These are phyloP conservation scores for Sorex araneus DNA, from an alignment of 2,113 vertebrate species.

Conservation along the genomic window DNA sequence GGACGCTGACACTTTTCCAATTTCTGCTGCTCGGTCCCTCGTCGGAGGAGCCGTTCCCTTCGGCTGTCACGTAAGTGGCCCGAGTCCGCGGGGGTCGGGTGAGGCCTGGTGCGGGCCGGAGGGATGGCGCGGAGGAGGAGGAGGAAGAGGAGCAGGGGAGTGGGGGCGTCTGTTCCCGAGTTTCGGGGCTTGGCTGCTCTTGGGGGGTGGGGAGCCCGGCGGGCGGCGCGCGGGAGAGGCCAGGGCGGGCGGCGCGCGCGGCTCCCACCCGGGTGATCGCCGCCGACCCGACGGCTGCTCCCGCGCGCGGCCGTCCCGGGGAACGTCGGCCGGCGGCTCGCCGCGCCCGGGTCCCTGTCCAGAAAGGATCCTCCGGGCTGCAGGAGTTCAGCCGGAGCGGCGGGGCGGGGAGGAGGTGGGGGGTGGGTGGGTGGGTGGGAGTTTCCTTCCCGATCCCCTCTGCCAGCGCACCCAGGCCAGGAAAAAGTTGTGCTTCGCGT, in stretches of 20 bases:
- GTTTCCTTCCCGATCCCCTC: constrained; percentile 82
- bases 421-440: constrained; percentile 71
- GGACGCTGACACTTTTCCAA: constrained; percentile 92
- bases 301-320: not conserved
- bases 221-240: constrained; percentile 14
- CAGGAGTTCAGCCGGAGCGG: too few species aligned
- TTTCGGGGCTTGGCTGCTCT: not conserved
- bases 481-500: constrained; percentile 75
- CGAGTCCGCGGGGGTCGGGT: not conserved
- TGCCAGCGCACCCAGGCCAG: constrained; percentile 56
- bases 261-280: not conserved
- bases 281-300: not conserved
- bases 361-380: not conserved
- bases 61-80: constrained; percentile 94
- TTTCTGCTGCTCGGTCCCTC: constrained; percentile 88
- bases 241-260: not conserved
- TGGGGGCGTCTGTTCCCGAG: not conserved
- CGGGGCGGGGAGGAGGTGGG: not conserved
- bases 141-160: not conserved
- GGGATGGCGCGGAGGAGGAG: not conserved
- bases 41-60: constrained; percentile 94
- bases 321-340: not conserved
- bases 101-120: not conserved
- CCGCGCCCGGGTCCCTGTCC: not conserved
- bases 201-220: constrained; percentile 56